Evolutionary conservation across 2,797 vertebrate genomes (phyloP).

Genomic region (Pangasius macronema): DNA sequence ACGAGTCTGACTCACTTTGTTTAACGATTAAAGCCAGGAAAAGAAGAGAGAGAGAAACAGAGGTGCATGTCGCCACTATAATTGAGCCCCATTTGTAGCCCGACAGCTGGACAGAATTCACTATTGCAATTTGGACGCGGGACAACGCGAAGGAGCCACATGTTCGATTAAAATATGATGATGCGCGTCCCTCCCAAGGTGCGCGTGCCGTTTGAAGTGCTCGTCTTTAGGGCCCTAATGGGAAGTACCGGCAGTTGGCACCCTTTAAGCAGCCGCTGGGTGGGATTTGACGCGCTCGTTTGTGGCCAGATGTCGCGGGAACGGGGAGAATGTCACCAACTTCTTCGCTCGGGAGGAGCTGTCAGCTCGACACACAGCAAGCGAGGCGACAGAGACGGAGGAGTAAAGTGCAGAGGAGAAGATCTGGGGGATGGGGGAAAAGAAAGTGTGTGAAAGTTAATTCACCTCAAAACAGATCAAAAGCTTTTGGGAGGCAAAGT

Average conservation of each 20-base stretch:
- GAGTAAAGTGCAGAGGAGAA: not conserved
- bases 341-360: constrained; percentile 67
- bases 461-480: constrained; percentile 17
- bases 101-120: constrained; percentile 77
- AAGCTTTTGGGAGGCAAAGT: not conserved
- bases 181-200: constrained; percentile 62
- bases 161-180: constrained; percentile 79
- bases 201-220: constrained; percentile 66
- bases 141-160: constrained; percentile 67
- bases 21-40: constrained; percentile 56
- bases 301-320: constrained; percentile 69
- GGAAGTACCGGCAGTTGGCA: constrained; percentile 67
- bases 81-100: constrained; percentile 68
- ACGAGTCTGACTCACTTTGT: constrained; percentile 59
- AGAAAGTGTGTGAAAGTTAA: constrained; percentile 17
- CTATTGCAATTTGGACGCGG: constrained; percentile 72
- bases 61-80: constrained; percentile 57
- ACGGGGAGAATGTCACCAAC: constrained; percentile 56
- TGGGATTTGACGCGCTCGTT: constrained; percentile 64
- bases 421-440: not conserved
- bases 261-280: constrained; percentile 64
- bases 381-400: constrained; percentile 8
- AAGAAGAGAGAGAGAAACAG: constrained; percentile 37
- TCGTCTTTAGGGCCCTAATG: constrained; percentile 76
- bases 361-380: constrained; percentile 31